Evolutionary conservation across 1,140 invertebrate species (phyloP).

Genomic region (Vollenhovia emeryi): DNA sequence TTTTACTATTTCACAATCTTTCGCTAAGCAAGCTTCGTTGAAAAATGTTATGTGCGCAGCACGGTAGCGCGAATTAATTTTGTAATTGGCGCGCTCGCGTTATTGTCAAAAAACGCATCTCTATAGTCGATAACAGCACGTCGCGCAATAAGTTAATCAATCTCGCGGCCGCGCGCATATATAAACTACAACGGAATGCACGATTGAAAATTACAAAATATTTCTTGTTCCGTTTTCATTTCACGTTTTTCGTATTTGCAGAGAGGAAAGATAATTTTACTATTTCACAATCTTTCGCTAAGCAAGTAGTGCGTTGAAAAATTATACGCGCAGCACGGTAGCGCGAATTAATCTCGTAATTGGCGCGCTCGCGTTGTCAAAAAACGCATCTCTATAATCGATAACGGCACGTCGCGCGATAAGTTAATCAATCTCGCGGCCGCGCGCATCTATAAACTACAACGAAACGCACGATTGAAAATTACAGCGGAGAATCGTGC

Average conservation of each 20-base stretch:
- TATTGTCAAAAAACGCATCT: not conserved
- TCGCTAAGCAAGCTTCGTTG: not conserved
- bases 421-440: not conserved
- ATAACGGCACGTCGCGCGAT: not conserved
- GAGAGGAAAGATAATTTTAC: not conserved
- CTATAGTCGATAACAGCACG: not conserved
- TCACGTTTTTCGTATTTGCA: not conserved
- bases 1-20: not conserved
- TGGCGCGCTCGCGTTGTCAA: not conserved
- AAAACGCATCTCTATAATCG: not conserved
- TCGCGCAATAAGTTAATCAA: constrained; percentile 3
- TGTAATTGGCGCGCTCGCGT: not conserved
- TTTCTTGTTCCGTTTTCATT: too few species aligned
- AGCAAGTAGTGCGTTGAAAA: not conserved
- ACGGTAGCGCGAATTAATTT: not conserved
- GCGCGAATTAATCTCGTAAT: not conserved
- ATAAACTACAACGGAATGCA: not conserved
- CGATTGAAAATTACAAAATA: constrained; percentile 27
- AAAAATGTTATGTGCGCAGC: not conserved
- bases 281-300: not conserved
- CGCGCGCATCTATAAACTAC: constrained; percentile 3
- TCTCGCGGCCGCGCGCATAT: not conserved
- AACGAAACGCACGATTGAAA: not conserved
- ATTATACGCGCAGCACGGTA: not conserved
- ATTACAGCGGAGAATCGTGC: constrained; percentile 17